Evolutionary conservation across 1,140 invertebrate species (phyloP), one percentile per base, ranked within the genome.

Genomic region (Melanaphis sacchari): DNA sequence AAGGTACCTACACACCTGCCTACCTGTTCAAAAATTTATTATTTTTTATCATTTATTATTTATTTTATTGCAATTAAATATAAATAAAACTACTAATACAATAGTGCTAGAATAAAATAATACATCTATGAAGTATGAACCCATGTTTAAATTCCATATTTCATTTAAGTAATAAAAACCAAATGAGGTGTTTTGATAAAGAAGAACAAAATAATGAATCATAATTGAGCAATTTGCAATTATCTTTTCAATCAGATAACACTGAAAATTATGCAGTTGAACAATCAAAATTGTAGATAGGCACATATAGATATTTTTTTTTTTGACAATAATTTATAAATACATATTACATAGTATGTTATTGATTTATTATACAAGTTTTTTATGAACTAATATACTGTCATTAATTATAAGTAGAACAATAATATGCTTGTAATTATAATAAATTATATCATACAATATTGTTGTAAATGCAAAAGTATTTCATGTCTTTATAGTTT

Each of bases 381-480:
- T 59, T 59, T 59, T 59, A 59, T 59, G 31, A 59, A 59, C 11
- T 85, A 41, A 40, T 43, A 43, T 85, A 41, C 82, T 24, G 41
- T 41, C 24, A 41, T 84, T 41, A 24, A 82, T 82, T 8, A 31
- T 31, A 31, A 85, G 11, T 31, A 43, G 40, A 43, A 41, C 7
- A 26, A 26, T 31, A 43, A 1, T 11, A 43, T 41, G 5, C 9
- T 85, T 85, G 41, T 18, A 46, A 7, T 46, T 7, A 31, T 6
- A 31, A 87, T 46, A 11, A 46, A 46, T n/a, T 5, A 46, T 31
- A 87, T 2, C 43, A n/a, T 41, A 41, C 0, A 66, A 66, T 66
- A n/a, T 41, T 40, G 41, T 85, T 41, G 26, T 87, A 87, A 87
- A 87, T 87, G 84, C 84, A 43, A 87, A n/a, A 18, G 26, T 87